These are phyloP conservation scores for Dermatemys mawii DNA, from an alignment of 2,113 vertebrate species.

Conservation along the genomic window DNA sequence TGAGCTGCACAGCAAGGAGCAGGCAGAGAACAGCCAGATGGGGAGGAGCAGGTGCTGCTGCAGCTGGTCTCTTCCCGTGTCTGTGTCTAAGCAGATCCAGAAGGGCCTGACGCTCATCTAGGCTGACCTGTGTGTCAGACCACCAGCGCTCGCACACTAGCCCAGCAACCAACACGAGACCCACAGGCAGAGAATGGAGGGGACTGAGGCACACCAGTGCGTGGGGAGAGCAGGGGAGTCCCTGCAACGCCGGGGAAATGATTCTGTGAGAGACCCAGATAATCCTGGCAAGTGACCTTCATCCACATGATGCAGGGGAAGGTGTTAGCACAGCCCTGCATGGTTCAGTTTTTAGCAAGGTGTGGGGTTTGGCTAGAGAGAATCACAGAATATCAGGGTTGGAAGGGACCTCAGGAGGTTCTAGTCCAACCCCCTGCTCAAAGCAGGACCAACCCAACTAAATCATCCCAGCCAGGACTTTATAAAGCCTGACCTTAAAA, in stretches of 20 bases:
- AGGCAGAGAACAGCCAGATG: not conserved
- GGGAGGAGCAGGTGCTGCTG: not conserved
- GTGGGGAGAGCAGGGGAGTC: too few relatives aligned
- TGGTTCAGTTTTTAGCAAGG: not conserved
- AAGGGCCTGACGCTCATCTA: not conserved
- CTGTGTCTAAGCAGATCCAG: too few relatives aligned
- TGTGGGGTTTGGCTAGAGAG: not conserved
- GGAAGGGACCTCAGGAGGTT: too few relatives aligned
- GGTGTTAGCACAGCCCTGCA: not conserved
- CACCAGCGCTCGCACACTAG: not conserved
- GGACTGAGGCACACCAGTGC: not conserved
- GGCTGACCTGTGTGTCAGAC: not conserved
- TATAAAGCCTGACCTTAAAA: too few relatives aligned
- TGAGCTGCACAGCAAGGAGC: not conserved
- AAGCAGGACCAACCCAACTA: too few relatives aligned
- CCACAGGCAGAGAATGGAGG: not conserved
- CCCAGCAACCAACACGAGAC: not conserved
- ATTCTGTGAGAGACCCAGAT: not conserved
- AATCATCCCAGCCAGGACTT: too few relatives aligned
- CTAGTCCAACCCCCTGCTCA: too few relatives aligned
- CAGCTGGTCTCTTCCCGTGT: too few relatives aligned
- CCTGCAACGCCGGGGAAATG: not conserved
- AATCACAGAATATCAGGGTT: too few relatives aligned
- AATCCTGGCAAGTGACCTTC: not conserved
- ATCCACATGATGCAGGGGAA: not conserved